These are phyloP conservation scores for Cordylochernes scorpioides DNA, from an alignment of 2,888 invertebrate genomes.

Conservation along the genomic window DNA sequence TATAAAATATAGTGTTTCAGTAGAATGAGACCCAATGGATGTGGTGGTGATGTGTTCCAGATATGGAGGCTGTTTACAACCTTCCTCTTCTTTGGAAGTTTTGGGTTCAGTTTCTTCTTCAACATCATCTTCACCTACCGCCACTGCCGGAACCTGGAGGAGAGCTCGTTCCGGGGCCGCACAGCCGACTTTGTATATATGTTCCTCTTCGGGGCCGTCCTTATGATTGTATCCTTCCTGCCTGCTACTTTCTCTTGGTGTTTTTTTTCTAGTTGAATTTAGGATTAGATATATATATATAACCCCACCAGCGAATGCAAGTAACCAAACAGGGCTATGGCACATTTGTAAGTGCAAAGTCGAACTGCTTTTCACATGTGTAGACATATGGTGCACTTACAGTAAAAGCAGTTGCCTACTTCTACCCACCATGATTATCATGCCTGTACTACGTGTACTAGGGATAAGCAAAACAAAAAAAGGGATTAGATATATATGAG, in stretches of 20 bases:
- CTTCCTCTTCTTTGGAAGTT: constrained; percentile 88
- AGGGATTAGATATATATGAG: too few relatives aligned
- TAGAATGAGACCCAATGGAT: not conserved
- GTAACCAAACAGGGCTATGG: too few relatives aligned
- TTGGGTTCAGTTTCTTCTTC: constrained; percentile 96
- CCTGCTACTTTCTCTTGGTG: constrained; percentile 1
- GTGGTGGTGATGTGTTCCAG: constrained; percentile 25
- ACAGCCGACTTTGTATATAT: constrained; percentile 96
- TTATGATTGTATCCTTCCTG: constrained; percentile 68
- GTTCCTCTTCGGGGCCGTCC: constrained; percentile 56
- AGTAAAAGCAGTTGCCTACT: too few relatives aligned
- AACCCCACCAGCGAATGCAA: too few relatives aligned
- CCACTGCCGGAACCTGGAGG: constrained; percentile 95
- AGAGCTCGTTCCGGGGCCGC: constrained; percentile 80
- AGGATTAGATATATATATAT: too few relatives aligned
- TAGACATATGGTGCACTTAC: too few relatives aligned
- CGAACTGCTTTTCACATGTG: too few relatives aligned
- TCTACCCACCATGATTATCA: too few relatives aligned
- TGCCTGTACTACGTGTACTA: too few relatives aligned
- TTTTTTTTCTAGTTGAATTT: not conserved
- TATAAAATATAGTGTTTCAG: not conserved
- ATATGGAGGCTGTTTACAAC: constrained; percentile 86
- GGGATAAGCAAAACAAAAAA: too few relatives aligned
- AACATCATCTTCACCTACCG: constrained; percentile 98
- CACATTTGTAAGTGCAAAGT: too few relatives aligned